phyloP scores from a whole-genome alignment of 2,113 vertebrate species.

The Ochotona princeps region DNA sequence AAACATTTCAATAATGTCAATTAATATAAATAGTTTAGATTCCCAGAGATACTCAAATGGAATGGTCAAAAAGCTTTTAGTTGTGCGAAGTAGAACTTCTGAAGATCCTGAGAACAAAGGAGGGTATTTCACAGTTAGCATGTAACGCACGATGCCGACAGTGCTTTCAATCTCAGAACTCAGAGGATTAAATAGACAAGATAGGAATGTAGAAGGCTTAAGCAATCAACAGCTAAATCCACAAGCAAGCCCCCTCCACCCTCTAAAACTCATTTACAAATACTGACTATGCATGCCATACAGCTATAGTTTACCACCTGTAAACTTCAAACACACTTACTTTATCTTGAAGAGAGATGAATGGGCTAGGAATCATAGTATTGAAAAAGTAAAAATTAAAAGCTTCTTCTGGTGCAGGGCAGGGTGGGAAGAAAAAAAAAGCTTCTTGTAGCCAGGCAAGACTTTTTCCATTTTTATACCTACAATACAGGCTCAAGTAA shows the following conservation, averaged over 20 bases:
- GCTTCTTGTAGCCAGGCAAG: neutral
- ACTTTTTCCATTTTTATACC: neutral
- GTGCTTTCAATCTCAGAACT: constrained; percentile 14
- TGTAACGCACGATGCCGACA: constrained; percentile 6
- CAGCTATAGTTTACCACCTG: neutral
- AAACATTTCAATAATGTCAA: constrained; percentile 28
- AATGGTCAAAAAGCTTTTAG: neutral
- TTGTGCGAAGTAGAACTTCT: neutral
- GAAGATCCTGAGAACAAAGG: neutral
- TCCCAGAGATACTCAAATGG: neutral
- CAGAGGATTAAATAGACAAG: neutral
- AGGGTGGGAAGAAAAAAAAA: neutral
- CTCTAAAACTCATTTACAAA: neutral
- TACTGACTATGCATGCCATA: constrained; percentile 2
- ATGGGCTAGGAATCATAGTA: neutral
- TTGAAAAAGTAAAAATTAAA: constrained; percentile 32
- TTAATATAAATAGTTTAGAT: neutral
- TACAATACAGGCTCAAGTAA: neutral
- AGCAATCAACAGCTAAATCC: constrained; percentile 29
- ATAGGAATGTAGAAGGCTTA: neutral
- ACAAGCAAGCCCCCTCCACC: neutral
- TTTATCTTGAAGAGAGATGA: constrained; percentile 20
- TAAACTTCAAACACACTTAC: constrained; percentile 11
- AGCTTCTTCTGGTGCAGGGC: neutral
- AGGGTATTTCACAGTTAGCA: neutral